Evolutionary conservation across 2,113 vertebrate species (phyloP).

Genomic region (Callionymus lyra): DNA sequence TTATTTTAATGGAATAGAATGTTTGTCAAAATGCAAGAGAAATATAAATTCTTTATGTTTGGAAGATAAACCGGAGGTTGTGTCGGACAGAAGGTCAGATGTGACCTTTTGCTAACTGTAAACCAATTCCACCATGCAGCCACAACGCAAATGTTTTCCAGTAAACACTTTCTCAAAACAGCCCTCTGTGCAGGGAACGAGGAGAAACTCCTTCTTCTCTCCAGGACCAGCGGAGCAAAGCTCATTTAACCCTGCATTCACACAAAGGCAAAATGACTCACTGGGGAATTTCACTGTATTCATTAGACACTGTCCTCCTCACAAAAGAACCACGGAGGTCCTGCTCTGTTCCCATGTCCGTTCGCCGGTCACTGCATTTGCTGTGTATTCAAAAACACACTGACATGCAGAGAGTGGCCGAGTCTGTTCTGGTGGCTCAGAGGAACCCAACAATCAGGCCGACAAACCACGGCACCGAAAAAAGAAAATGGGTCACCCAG

Average conservation of each 20-base stretch:
- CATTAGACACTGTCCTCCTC: slow-evolving; percentile 10
- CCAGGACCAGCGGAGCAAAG: slow-evolving; percentile 13
- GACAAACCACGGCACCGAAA: slow-evolving; percentile 35
- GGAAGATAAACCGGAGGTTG: too few species aligned
- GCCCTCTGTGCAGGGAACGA: too few species aligned
- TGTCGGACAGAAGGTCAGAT: too few species aligned
- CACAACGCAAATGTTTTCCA: too few species aligned
- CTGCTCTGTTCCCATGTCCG: slow-evolving; percentile 1
- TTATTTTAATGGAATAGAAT: too few species aligned
- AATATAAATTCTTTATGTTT: too few species aligned
- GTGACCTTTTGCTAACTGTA: too few species aligned
- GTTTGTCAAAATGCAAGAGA: too few species aligned
- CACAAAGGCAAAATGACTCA: slow-evolving; percentile 5
- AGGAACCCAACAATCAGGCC: slow-evolving; percentile 30
- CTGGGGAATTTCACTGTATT: slow-evolving; percentile 3
- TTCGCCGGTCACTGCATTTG: not conserved
- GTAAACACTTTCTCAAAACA: too few species aligned
- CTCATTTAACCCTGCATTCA: slow-evolving; percentile 12
- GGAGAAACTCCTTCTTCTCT: too few species aligned
- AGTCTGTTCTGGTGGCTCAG: slow-evolving; percentile 11
- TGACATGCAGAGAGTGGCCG: slow-evolving; percentile 6
- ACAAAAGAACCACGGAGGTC: slow-evolving; percentile 7
- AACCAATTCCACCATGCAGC: too few species aligned
- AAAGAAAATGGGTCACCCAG: slow-evolving; percentile 25
- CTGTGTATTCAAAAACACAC: slow-evolving; percentile 3